Conservation (phyloP, 2,797 vertebrate species). For the Prionace glauca region DNA sequence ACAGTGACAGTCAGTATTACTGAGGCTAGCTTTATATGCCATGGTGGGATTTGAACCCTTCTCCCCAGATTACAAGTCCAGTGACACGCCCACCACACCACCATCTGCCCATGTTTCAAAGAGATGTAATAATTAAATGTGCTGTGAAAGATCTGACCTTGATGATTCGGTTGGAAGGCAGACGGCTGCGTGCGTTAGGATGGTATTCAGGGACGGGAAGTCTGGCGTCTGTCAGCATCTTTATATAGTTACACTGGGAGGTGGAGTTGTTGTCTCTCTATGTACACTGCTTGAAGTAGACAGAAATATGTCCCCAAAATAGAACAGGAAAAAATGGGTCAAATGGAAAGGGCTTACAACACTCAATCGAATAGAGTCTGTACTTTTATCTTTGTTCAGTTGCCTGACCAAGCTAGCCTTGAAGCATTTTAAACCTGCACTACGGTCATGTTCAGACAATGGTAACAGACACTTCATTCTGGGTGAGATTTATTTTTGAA, state of each 20-base stretch:
- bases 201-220: conserved; percentile 40
- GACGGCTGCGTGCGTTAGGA: neutral
- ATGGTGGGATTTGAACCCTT: too few species aligned
- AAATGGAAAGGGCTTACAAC: neutral
- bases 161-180: neutral
- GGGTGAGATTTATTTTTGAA: neutral
- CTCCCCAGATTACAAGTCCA: too few species aligned
- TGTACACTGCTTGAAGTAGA: neutral
- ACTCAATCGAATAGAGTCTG: neutral
- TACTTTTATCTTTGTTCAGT: neutral
- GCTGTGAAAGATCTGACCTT: conserved; percentile 7
- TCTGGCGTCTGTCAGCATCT: conserved; percentile 42
- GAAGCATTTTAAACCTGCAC: neutral
- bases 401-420: neutral
- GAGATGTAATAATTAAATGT: neutral
- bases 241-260: conserved; percentile 45
- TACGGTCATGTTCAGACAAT: neutral
- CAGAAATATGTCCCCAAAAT: neutral
- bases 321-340: conserved; percentile 2
- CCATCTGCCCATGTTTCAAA: neutral
- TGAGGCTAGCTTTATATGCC: too few species aligned
- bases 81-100: too few species aligned
- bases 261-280: neutral
- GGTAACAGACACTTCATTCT: neutral
- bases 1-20: too few species aligned